phyloP scores from a whole-genome alignment of 2,113 vertebrate genomes.

The Siniperca chuatsi region DNA sequence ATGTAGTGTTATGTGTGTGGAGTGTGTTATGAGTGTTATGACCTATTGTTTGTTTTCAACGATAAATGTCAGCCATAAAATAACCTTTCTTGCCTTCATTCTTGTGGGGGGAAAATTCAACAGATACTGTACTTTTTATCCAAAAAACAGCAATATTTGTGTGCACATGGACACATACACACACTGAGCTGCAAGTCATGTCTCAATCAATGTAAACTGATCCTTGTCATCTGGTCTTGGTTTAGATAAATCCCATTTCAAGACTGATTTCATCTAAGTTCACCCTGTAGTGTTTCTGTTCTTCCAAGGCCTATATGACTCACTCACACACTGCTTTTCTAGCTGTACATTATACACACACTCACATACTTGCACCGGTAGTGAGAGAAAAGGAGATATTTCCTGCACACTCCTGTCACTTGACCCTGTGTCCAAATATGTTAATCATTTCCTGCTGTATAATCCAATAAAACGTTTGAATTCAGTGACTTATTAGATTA shows the following conservation, averaged over 20 bases:
- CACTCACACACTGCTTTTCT: slow-evolving; percentile 50
- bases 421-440: slow-evolving; percentile 69
- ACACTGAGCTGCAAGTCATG: slow-evolving; percentile 40
- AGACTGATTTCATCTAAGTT: slow-evolving; percentile 72
- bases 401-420: slow-evolving; percentile 63
- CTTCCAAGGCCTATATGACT: slow-evolving; percentile 44
- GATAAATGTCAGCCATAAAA: slow-evolving; percentile 16
- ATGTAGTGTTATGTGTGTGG: not conserved
- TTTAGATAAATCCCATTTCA: slow-evolving; percentile 68
- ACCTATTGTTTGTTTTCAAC: slow-evolving; percentile 34
- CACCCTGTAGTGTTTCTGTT: slow-evolving; percentile 61
- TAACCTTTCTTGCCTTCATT: slow-evolving; percentile 19
- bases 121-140: slow-evolving; percentile 22
- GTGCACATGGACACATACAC: slow-evolving; percentile 14
- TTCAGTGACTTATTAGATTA: slow-evolving; percentile 74
- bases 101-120: slow-evolving; percentile 12
- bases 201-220: slow-evolving; percentile 70
- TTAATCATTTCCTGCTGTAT: slow-evolving; percentile 77
- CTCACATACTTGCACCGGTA: slow-evolving; percentile 29
- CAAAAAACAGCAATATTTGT: slow-evolving; percentile 54
- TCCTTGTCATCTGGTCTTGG: slow-evolving; percentile 76
- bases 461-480: slow-evolving; percentile 76
- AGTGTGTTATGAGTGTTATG: not conserved
- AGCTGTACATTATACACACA: slow-evolving; percentile 42
- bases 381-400: slow-evolving; percentile 53